A percentile compares a stretch with the other conserved stretches of the same genome.
Evolutionary conservation across 2,888 invertebrate genomes (phyloP).

Genomic region (Cephus rjabovi): DNA sequence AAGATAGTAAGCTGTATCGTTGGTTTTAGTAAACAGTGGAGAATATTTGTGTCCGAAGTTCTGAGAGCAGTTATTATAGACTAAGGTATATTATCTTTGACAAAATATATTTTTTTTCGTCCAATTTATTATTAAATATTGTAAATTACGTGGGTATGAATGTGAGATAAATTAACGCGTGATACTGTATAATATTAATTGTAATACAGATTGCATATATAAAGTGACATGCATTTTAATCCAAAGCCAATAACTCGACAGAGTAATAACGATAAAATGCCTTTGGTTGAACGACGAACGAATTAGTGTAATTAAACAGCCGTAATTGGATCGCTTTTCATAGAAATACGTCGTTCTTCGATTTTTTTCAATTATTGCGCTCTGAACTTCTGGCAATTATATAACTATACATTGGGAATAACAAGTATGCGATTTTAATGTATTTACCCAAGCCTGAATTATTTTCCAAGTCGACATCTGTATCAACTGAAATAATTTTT

Average conservation of each 20-base stretch:
- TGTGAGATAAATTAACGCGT: background rate
- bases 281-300: constrained; percentile 5
- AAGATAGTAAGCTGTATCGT: background rate
- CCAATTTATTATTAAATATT: background rate
- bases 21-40: background rate
- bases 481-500: background rate
- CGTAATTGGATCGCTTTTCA: constrained; percentile 31
- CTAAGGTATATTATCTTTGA: background rate
- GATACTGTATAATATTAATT: background rate
- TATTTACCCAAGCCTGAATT: background rate
- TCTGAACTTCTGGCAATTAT: constrained; percentile 16
- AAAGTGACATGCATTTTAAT: background rate
- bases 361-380: background rate
- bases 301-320: constrained; percentile 28
- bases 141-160: background rate
- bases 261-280: constrained; percentile 13
- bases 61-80: background rate
- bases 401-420: constrained; percentile 12
- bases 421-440: constrained; percentile 17
- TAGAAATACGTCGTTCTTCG: constrained; percentile 23
- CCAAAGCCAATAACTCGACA: background rate
- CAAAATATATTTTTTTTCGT: background rate
- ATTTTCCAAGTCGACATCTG: background rate
- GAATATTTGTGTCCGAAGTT: background rate
- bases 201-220: background rate